A percentile compares a stretch with the other conserved stretches of the same genome.
phyloP scores from a whole-genome alignment of 2,113 vertebrate species.

The Crotalus helleri region DNA sequence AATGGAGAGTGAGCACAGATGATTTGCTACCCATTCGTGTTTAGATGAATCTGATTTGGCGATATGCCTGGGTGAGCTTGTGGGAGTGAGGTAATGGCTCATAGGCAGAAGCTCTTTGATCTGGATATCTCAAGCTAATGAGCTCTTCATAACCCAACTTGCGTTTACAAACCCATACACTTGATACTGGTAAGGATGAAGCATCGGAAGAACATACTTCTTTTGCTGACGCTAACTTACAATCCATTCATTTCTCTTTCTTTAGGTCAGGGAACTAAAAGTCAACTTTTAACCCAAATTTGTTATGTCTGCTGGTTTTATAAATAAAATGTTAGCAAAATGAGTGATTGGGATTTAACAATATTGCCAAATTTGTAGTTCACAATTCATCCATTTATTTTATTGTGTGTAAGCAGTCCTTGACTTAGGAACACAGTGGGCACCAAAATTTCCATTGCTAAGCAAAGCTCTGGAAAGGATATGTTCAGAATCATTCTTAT shows the following conservation, averaged over 20 bases:
- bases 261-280: background rate
- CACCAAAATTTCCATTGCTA: background rate
- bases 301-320: background rate
- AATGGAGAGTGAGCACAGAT: background rate
- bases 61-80: background rate
- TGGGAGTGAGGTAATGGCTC: slow-evolving; percentile 1
- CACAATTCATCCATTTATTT: background rate
- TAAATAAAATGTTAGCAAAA: background rate
- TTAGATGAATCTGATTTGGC: slow-evolving; percentile 14
- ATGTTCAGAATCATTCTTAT: background rate
- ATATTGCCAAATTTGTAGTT: background rate
- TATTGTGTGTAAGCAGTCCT: background rate
- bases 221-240: background rate
- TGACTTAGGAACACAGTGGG: background rate
- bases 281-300: background rate
- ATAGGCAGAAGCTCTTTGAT: background rate
- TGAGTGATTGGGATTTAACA: background rate
- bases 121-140: background rate
- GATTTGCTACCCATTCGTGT: slow-evolving; percentile 24
- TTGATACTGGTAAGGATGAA: background rate
- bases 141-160: slow-evolving; percentile 9
- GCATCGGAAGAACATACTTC: background rate
- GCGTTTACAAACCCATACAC: slow-evolving; percentile 6
- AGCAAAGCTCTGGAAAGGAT: background rate
- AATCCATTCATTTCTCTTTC: background rate